Percentiles rank a stretch among this genome's conserved stretches.
Evolutionary conservation across 2,797 vertebrate species (phyloP).

Genomic region (Sebastes matsubarae): DNA sequence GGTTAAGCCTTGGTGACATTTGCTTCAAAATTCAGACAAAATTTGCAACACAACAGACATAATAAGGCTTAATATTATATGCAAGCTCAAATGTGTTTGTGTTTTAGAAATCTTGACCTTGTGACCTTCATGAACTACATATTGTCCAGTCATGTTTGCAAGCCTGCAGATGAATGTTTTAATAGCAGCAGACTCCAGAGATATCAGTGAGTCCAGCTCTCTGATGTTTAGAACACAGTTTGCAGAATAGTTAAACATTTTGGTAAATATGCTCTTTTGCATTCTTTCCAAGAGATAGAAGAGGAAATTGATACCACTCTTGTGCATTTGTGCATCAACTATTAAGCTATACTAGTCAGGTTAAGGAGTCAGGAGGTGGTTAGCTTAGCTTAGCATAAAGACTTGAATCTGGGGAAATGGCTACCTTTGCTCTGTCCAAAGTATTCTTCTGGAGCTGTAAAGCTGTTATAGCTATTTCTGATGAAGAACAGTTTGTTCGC

Average conservation of each 20-base stretch:
- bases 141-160: not conserved
- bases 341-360: too few relatives aligned
- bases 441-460: not conserved
- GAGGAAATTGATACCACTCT: too few relatives aligned
- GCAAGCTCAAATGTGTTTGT: not conserved
- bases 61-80: not conserved
- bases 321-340: too few relatives aligned
- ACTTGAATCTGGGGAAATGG: not conserved
- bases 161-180: too few relatives aligned
- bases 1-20: not conserved
- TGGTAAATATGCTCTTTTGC: not conserved
- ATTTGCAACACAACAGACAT: not conserved
- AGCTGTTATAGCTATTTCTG: not conserved
- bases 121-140: not conserved
- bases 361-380: not conserved
- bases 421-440: not conserved
- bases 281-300: not conserved
- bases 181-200: not conserved
- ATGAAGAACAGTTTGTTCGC: too few relatives aligned
- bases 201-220: not conserved
- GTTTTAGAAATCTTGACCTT: not conserved
- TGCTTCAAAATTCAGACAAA: not conserved
- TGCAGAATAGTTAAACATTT: not conserved
- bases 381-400: not conserved
- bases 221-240: not conserved